phyloP scores from a whole-genome alignment of 92 coral and sea anemone species.

The Meandrina meandrites region DNA sequence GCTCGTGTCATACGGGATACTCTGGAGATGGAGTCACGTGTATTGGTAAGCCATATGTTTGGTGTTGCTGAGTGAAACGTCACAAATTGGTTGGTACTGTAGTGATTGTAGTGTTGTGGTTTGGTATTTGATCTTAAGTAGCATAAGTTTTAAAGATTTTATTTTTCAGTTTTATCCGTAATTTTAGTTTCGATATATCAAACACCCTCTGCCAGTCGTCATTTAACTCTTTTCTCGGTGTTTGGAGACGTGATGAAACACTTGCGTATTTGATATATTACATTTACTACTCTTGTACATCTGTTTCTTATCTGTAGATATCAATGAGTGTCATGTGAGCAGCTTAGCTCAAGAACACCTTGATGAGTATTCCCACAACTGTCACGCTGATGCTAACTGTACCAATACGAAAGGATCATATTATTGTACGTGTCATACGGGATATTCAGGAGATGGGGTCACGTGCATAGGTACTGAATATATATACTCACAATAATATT shows the following conservation, averaged over 20 bases:
- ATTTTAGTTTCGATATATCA: too few relatives aligned
- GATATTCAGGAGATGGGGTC: slow-evolving; percentile 80
- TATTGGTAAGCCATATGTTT: too few relatives aligned
- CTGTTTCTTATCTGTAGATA: slow-evolving; percentile 4
- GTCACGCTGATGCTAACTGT: slow-evolving; percentile 72
- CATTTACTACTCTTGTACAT: not conserved
- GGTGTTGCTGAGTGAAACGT: too few relatives aligned
- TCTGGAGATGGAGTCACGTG: slow-evolving; percentile 57
- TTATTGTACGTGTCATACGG: slow-evolving; percentile 75
- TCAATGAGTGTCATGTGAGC: slow-evolving; percentile 20
- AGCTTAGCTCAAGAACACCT: slow-evolving; percentile 3
- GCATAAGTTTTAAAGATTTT: too few relatives aligned
- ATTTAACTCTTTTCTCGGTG: too few relatives aligned
- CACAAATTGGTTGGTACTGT: too few relatives aligned
- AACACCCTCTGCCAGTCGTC: too few relatives aligned
- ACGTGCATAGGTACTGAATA: slow-evolving; percentile 44
- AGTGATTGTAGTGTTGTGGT: too few relatives aligned
- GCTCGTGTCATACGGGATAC: slow-evolving; percentile 53
- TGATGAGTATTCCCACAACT: slow-evolving; percentile 33
- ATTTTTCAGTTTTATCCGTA: too few relatives aligned
- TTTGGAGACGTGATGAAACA: too few relatives aligned
- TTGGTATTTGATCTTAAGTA: too few relatives aligned
- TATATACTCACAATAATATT: not conserved
- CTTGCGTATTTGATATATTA: too few relatives aligned
- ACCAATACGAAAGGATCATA: slow-evolving; percentile 83